Base-by-base conservation (phyloP, 2,888 invertebrate species). In the Aleiodes alternator region DNA sequence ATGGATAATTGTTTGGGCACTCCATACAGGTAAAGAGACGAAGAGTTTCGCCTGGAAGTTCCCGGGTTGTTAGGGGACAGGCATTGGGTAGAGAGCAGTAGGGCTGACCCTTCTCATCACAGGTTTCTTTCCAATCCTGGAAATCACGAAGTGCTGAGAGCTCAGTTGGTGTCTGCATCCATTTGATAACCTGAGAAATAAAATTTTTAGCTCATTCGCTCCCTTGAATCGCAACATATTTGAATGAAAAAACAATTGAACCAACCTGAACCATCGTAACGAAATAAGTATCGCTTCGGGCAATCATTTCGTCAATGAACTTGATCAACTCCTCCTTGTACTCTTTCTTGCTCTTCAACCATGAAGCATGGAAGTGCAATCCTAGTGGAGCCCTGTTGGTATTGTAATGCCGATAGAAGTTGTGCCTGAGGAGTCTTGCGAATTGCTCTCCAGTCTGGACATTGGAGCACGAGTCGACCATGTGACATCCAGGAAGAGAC, bases 131-230 rank as follows among this genome's bases (percentile, higher is more conserved):
- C 97, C 97, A 97, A 90, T 97, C 96, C 84, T 95, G 95, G 93
- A 97, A 97, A 88, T 97, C 97, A 83, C 96, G 92, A 69, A 97
- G 92, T 51, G 94, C 94, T 64, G 96, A 94, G 81, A 97, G 88
- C 90, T 97, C 97, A 43, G 96, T 96, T 73, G 97, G 97, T 85
- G 95, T 96, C 90, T 97, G 97, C 96, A 97, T 97, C 97, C 97
- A 97, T 90, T 97, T 96, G 86, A 97, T 96, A 38, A 97, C 97
- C 92, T 96, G 92, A 11, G 78, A 78, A 79, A 71, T 78, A 31
- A 53, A 31, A 23, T 50, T 66, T 7, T 16, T 43, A 66, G 16
- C 14, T 55, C 55, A 34, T 55, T 16, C 14, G 2, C 14, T n/a
- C 11, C 9, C 1, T 43, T 9, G 1, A 16, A 53, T 16, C 14